Percentiles rank a stretch among this genome's conserved stretches.
Evolutionary conservation across 1,140 invertebrate genomes (phyloP).

Genomic region (Eubasilissa regina): DNA sequence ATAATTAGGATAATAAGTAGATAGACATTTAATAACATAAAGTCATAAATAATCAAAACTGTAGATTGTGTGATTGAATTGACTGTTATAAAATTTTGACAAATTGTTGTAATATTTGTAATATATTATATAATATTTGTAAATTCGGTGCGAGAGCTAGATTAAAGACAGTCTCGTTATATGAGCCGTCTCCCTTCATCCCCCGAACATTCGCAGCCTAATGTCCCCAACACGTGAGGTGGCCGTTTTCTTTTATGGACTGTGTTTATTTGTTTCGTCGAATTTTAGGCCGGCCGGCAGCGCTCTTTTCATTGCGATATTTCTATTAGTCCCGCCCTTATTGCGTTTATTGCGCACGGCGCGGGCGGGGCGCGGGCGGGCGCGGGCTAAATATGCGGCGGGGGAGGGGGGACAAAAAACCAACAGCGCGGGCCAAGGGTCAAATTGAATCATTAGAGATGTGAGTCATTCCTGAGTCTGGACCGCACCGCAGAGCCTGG

Average conservation of each 20-base stretch:
- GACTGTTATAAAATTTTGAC: no score
- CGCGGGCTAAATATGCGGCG: slow-evolving; percentile 37
- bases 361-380: no score
- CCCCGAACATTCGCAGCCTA: slow-evolving; percentile 24
- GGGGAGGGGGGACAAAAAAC: slow-evolving; percentile 10
- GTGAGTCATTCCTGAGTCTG: slow-evolving; percentile 12
- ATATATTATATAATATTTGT: no score
- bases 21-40: no score
- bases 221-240: slow-evolving; percentile 52
- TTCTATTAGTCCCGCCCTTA: slow-evolving; percentile 55
- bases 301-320: slow-evolving; percentile 53
- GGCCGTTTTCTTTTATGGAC: slow-evolving; percentile 55
- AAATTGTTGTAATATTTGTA: no score
- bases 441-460: slow-evolving; percentile 40
- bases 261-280: slow-evolving; percentile 50
- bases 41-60: no score
- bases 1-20: no score
- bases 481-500: not conserved
- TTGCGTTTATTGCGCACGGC: slow-evolving; percentile 45
- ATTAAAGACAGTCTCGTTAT: slow-evolving; percentile 8
- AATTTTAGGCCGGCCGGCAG: slow-evolving; percentile 43
- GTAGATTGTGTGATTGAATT: no score
- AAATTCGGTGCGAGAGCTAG: no score
- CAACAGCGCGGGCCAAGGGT: slow-evolving; percentile 6
- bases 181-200: not conserved